Conservation (phyloP, 2,113 vertebrate genomes). For the Malurus elegans region DNA sequence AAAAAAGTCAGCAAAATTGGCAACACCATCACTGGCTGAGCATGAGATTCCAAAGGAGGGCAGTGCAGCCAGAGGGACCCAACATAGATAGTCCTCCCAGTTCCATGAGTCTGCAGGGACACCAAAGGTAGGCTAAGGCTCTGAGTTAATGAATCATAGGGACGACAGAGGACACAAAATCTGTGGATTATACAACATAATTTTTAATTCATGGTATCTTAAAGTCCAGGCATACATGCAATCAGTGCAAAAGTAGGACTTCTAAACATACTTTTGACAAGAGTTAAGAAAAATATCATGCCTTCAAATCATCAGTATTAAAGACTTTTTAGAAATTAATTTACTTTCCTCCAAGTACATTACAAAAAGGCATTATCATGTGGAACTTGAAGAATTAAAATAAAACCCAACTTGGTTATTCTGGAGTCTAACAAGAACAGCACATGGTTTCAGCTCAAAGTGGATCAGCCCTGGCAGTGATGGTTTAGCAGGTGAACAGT, state of each 20-base stretch:
- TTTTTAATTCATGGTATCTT: not conserved
- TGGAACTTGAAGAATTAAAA: not conserved
- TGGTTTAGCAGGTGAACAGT: not conserved
- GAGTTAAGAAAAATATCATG: not conserved
- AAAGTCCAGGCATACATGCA: not conserved
- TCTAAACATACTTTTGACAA: not conserved
- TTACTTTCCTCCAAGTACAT: not conserved
- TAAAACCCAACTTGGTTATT: accelerated
- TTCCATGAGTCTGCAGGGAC: not conserved
- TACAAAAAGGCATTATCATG: not conserved
- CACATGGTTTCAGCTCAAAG: not conserved
- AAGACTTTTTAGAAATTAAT: not conserved
- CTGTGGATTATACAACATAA: accelerated
- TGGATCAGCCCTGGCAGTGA: not conserved
- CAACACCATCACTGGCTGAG: not conserved
- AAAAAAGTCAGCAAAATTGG: not conserved
- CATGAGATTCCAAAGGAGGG: not conserved
- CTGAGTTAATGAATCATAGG: accelerated
- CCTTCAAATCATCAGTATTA: not conserved
- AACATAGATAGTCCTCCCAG: accelerated
- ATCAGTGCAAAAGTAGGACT: not conserved
- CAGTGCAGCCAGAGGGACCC: not conserved
- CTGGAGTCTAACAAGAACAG: not conserved
- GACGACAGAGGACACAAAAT: not conserved
- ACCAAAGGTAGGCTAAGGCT: not conserved